Percentiles rank a stretch among this genome's conserved stretches.
phyloP scores from a whole-genome alignment of 2,888 invertebrate genomes.

The Cacoxenus indagator region DNA sequence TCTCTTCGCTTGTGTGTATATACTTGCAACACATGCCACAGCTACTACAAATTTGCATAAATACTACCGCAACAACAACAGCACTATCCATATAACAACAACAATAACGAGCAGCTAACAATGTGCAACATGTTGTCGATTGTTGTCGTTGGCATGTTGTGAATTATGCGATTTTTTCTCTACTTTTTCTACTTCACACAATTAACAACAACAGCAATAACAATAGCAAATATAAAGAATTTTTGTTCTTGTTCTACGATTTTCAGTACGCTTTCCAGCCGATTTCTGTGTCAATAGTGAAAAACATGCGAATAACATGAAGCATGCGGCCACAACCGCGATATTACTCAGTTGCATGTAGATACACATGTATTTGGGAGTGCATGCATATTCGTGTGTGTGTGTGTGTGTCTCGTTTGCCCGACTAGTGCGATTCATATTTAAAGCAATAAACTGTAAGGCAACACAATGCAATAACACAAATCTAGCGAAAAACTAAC shows the following conservation, averaged over 20 bases:
- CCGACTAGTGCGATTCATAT: constrained; percentile 5
- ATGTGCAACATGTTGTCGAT: constrained; percentile 55
- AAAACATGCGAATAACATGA: constrained; percentile 10
- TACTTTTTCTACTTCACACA: not conserved
- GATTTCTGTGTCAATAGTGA: constrained; percentile 22
- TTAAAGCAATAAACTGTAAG: constrained; percentile 12
- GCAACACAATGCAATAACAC: not conserved
- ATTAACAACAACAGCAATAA: constrained; percentile 23
- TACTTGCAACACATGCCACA: constrained; percentile 14
- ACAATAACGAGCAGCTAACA: constrained; percentile 45
- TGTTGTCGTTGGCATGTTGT: constrained; percentile 57
- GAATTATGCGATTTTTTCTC: constrained; percentile 49
- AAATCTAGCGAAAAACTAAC: not conserved
- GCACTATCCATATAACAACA: constrained; percentile 24
- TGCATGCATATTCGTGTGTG: not conserved
- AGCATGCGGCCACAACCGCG: not conserved
- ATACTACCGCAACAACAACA: constrained; percentile 52
- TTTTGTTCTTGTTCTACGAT: constrained; percentile 21
- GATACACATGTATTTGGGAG: not conserved
- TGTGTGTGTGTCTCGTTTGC: not conserved
- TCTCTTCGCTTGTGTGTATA: not conserved
- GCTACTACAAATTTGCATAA: constrained; percentile 55
- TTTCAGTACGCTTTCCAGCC: not conserved
- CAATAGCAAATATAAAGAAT: constrained; percentile 19
- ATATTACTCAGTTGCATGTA: not conserved